Percentiles rank a stretch among this genome's conserved stretches.
Evolutionary conservation across 2,113 vertebrate genomes (phyloP).

Genomic region (Lamprologus tigripictilis): DNA sequence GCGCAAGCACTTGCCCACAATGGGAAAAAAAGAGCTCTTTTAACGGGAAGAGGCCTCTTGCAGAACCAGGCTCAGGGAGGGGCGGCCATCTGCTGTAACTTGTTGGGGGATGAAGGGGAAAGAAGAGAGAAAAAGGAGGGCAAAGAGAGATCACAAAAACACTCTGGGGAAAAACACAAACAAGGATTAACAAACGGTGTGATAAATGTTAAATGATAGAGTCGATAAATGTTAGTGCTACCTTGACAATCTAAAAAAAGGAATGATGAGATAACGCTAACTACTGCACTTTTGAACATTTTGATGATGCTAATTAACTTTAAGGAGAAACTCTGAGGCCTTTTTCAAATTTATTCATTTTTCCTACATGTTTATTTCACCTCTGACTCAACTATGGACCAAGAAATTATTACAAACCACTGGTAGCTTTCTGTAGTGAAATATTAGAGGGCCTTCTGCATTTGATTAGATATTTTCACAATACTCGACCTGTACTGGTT

Average conservation of each 20-base stretch:
- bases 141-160: neutral
- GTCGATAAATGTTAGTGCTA: neutral
- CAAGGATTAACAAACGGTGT: neutral
- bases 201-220: neutral
- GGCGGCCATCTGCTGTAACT: neutral
- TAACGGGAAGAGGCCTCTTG: neutral
- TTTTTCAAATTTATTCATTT: neutral
- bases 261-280: neutral
- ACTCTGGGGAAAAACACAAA: neutral
- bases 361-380: neutral
- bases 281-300: neutral
- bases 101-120: neutral
- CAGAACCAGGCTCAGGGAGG: neutral
- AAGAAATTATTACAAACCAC: neutral
- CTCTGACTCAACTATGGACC: neutral
- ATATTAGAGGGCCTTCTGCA: neutral
- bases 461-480: neutral
- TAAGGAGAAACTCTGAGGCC: neutral
- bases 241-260: neutral
- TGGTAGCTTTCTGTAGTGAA: neutral
- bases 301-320: neutral
- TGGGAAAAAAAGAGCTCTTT: neutral
- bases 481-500: neutral
- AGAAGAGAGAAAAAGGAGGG: neutral
- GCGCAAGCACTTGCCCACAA: neutral